Evolutionary conservation across 2,113 vertebrate species (phyloP).

Genomic region (Raja brachyura): DNA sequence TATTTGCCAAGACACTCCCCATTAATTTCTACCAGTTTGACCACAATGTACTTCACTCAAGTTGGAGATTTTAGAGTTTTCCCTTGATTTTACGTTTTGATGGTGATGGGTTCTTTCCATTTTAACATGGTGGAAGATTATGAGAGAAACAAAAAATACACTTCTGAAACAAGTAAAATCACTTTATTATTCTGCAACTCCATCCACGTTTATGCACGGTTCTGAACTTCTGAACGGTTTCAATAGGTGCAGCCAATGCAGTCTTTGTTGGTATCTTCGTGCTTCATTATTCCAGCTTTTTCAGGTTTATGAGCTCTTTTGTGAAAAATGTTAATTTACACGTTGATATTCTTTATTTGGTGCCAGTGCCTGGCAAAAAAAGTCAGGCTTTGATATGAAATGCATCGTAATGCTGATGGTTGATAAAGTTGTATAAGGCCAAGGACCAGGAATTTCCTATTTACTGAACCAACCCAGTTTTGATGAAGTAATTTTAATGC

Average conservation of each 20-base stretch:
- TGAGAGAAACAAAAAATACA: neutral
- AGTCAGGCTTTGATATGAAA: neutral
- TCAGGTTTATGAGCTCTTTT: constrained; percentile 32
- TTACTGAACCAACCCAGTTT: neutral
- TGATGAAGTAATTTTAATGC: neutral
- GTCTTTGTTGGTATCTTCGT: neutral
- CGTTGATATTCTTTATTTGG: neutral
- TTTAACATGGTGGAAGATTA: neutral
- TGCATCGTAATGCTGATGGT: neutral
- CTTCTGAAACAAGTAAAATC: neutral
- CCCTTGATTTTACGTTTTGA: neutral
- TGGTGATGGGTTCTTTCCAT: neutral
- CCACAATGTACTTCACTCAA: neutral
- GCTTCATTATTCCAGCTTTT: neutral
- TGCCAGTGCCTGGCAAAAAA: neutral
- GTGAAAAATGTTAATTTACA: neutral
- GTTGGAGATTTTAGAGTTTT: neutral
- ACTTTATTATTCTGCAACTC: neutral
- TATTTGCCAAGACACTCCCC: neutral
- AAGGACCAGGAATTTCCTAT: neutral
- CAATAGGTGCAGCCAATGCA: neutral
- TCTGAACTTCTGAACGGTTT: neutral
- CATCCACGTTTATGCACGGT: neutral
- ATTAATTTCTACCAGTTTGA: neutral
- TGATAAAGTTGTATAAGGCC: neutral